Conservation (phyloP, 2,113 vertebrate genomes). For the Perca fluviatilis region DNA sequence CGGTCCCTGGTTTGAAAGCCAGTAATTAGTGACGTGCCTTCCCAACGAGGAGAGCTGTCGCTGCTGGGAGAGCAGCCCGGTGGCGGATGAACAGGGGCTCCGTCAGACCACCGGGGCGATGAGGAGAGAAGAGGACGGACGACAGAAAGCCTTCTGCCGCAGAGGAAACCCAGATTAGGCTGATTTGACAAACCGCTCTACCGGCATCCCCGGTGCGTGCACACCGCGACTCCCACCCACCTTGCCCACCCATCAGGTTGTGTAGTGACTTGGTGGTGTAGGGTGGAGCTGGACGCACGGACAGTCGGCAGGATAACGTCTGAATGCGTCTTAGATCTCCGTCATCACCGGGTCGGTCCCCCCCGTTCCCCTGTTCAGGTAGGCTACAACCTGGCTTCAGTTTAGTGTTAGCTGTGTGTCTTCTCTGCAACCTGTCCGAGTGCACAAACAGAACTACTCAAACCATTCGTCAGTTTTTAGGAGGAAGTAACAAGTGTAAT, state of each 20-base stretch:
- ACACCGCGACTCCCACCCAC: conserved; percentile 18
- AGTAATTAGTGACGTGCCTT: conserved; percentile 60
- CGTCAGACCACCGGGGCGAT: conserved; percentile 34
- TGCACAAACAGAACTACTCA: conserved; percentile 22
- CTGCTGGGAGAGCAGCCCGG: conserved; percentile 37
- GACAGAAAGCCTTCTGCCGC: conserved; percentile 49
- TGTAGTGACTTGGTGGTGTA: conserved; percentile 39
- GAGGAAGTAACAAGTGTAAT: conserved; percentile 25
- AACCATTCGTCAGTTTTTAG: not conserved
- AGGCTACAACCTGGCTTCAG: conserved; percentile 29
- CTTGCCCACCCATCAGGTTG: conserved; percentile 41
- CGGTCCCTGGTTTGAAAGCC: conserved; percentile 41
- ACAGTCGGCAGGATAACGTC: conserved; percentile 26
- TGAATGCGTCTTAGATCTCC: conserved; percentile 40
- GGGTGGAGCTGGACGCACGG: conserved; percentile 64
- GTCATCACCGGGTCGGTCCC: conserved; percentile 45
- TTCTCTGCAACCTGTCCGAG: conserved; percentile 60
- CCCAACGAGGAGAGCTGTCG: conserved; percentile 9
- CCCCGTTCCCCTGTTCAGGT: conserved; percentile 40
- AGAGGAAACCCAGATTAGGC: conserved; percentile 46
- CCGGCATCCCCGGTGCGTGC: conserved; percentile 41
- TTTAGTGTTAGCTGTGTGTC: not conserved
- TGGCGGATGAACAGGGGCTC: conserved; percentile 32
- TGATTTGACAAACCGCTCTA: conserved; percentile 25
- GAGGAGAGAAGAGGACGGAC: conserved; percentile 37